phyloP scores from a whole-genome alignment of 2,113 vertebrate species.

The Seriola rivoliana region DNA sequence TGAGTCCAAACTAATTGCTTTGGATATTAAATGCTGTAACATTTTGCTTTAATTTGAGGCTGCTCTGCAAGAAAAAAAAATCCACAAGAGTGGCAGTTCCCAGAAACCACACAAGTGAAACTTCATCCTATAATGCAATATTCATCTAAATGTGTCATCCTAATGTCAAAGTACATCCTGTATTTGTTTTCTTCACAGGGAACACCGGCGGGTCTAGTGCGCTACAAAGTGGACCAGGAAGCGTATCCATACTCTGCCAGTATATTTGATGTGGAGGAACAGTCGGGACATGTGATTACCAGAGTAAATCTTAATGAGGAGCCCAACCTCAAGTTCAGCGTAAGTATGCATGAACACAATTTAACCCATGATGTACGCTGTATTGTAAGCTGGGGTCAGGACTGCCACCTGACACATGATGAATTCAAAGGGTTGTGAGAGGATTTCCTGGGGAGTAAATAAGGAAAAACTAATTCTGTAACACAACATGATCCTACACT shows the following conservation, averaged over 20 bases:
- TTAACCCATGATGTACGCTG: background rate
- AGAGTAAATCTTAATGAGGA: slow-evolving; percentile 97
- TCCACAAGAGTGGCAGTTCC: background rate
- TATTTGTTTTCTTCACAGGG: slow-evolving; percentile 79
- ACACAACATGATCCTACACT: too few relatives aligned
- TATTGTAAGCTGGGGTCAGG: background rate
- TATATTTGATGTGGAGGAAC: slow-evolving; percentile 93
- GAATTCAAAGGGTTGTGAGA: background rate
- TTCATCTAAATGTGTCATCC: background rate
- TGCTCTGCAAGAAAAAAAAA: slow-evolving; percentile 1
- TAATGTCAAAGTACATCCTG: background rate
- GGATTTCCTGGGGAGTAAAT: background rate
- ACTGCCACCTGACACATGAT: background rate
- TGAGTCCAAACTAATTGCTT: slow-evolving; percentile 38
- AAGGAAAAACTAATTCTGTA: too few relatives aligned
- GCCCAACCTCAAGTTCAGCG: slow-evolving; percentile 93
- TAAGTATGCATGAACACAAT: slow-evolving; percentile 74
- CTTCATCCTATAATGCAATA: slow-evolving; percentile 5
- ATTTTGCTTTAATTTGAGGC: slow-evolving; percentile 37
- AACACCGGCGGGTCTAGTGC: slow-evolving; percentile 90
- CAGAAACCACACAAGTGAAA: background rate
- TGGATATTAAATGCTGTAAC: slow-evolving; percentile 25
- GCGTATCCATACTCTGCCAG: slow-evolving; percentile 92
- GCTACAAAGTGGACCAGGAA: slow-evolving; percentile 89
- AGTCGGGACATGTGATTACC: slow-evolving; percentile 90